Percentiles rank a stretch among this genome's conserved stretches.
Evolutionary conservation across 2,113 vertebrate species (phyloP).

Genomic region (Oncorhynchus keta): DNA sequence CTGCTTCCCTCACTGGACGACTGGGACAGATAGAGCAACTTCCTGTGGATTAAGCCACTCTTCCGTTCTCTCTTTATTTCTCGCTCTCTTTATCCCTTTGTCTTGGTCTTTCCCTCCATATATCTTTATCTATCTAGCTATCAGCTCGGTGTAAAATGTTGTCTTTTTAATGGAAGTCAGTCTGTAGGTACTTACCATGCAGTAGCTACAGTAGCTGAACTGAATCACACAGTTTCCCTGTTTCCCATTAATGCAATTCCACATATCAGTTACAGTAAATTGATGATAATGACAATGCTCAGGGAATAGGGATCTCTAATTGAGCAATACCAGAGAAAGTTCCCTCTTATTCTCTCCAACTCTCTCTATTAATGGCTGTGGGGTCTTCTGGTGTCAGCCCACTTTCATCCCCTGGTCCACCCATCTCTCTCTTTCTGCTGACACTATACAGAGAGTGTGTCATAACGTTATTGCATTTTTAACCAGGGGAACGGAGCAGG

Average conservation of each 20-base stretch:
- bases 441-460: background rate
- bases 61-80: slow-evolving; percentile 16
- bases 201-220: no score
- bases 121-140: background rate
- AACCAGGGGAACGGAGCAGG: slow-evolving; percentile 62
- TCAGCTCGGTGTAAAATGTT: background rate
- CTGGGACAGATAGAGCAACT: slow-evolving; percentile 48
- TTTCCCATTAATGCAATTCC: no score
- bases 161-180: no score
- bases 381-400: slow-evolving; percentile 31
- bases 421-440: slow-evolving; percentile 11
- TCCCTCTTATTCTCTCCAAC: slow-evolving; percentile 2
- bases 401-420: slow-evolving; percentile 22
- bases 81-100: slow-evolving; percentile 30
- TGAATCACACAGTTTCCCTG: no score
- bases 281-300: slow-evolving; percentile 17
- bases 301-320: background rate
- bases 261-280: slow-evolving; percentile 1
- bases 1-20: slow-evolving; percentile 66
- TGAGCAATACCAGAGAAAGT: slow-evolving; percentile 20
- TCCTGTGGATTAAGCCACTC: slow-evolving; percentile 49
- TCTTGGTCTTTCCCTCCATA: background rate
- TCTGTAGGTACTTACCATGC: no score
- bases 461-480: slow-evolving; percentile 61
- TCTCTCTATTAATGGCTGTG: slow-evolving; percentile 21